Conservation (phyloP, 2,888 invertebrate species). For the Megalurothrips usitatus region DNA sequence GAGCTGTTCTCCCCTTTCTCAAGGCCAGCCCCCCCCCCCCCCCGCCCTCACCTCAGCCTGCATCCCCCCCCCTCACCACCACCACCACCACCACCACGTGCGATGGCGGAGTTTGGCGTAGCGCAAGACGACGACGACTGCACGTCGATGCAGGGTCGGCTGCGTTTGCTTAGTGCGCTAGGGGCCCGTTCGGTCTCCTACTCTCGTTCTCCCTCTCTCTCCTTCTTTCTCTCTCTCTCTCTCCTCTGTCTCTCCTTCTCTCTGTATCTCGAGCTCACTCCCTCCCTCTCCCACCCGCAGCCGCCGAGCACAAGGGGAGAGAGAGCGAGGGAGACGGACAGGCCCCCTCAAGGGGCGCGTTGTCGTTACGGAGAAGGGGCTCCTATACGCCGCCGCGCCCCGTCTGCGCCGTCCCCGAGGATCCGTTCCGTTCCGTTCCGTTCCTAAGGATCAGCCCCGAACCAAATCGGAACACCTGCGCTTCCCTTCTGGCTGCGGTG, state of each 20-base stretch:
- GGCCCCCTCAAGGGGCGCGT: background rate
- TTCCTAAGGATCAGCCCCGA: background rate
- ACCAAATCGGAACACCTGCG: conserved; percentile 12
- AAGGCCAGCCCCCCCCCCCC: background rate
- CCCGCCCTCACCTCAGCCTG: background rate
- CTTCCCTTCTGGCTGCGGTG: background rate
- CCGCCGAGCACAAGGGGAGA: background rate
- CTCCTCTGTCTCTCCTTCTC: too few species aligned
- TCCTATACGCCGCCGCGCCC: background rate
- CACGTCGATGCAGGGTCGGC: too few species aligned
- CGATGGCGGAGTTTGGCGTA: too few species aligned
- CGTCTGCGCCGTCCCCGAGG: background rate
- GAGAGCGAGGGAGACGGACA: background rate
- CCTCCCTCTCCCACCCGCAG: background rate
- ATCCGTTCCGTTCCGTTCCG: background rate
- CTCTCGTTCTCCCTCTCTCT: too few species aligned
- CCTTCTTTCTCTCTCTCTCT: too few species aligned
- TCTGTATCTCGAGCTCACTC: too few species aligned
- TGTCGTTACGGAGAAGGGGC: background rate
- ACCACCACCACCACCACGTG: too few species aligned
- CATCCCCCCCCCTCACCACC: too few species aligned
- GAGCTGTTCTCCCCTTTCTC: background rate
- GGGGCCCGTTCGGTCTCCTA: too few species aligned
- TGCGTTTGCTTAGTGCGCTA: too few species aligned
- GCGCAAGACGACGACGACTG: too few species aligned